A percentile compares a stretch with the other conserved stretches of the same genome.
phyloP scores from a whole-genome alignment of 1,140 invertebrate genomes.

The Drosophila virilis region DNA sequence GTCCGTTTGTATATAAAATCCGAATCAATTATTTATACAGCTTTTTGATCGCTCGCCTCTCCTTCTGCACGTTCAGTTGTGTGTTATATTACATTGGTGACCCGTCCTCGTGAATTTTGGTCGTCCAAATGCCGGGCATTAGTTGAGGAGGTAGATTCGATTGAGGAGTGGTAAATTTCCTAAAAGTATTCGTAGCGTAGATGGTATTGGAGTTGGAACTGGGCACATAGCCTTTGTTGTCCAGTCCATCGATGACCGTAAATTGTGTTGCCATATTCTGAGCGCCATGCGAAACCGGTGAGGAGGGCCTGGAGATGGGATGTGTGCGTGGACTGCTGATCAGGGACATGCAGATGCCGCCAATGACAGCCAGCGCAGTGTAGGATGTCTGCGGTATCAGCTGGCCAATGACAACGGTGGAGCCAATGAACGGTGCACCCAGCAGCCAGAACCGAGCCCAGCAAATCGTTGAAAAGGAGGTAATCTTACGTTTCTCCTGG shows the following conservation, averaged over 20 bases:
- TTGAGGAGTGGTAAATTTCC: conserved; percentile 72
- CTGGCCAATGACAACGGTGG: conserved; percentile 76
- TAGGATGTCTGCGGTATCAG: conserved; percentile 79
- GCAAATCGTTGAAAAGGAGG: conserved; percentile 79
- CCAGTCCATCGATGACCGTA: conserved; percentile 69
- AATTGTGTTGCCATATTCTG: conserved; percentile 75
- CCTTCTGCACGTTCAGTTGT: neutral
- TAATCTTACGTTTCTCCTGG: conserved; percentile 77
- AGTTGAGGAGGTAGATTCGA: conserved; percentile 83
- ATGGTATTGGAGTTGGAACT: conserved; percentile 53
- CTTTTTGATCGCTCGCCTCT: conserved; percentile 13
- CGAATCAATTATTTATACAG: conserved; percentile 18
- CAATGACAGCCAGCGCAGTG: conserved; percentile 72
- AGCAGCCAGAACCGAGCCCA: conserved; percentile 83
- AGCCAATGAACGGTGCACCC: conserved; percentile 80
- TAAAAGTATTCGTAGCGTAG: conserved; percentile 58
- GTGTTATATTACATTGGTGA: conserved; percentile 59
- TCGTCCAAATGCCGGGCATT: conserved; percentile 83
- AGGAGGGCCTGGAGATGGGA: conserved; percentile 57
- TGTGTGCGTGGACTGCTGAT: conserved; percentile 80
- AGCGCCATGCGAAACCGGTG: conserved; percentile 46
- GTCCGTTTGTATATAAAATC: conserved; percentile 34
- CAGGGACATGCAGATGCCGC: conserved; percentile 70
- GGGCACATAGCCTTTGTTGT: conserved; percentile 71
- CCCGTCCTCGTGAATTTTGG: conserved; percentile 70